Evolutionary conservation across 1,140 invertebrate species (phyloP), one percentile per base, ranked within the genome.

Genomic region (Neodiprion lecontei): DNA sequence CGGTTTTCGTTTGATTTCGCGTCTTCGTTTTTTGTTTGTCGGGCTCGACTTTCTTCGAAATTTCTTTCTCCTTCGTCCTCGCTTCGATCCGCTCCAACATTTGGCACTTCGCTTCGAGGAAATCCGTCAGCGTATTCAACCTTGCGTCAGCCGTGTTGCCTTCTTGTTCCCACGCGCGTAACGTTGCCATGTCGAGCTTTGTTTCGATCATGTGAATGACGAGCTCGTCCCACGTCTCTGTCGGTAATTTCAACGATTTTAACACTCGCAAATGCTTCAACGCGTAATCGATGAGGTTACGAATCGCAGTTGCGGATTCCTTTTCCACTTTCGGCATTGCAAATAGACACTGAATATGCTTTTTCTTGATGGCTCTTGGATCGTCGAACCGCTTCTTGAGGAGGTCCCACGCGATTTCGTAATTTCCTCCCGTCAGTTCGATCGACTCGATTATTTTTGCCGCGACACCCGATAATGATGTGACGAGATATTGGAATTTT

Each of bases 371-470:
- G 3, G 74, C 74, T 70, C 72, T 74, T 69, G 67, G 71, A 75
- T 80, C 75, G 0, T 80, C 77, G 70, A 75, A 81, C 1, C 75
- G 49, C 72, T 78, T 73, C 40, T 61, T 78, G 61, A 80, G 67
- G 8, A 81, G 69, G 0, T 78, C 40, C 79, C 79, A 81, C 1
- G 79, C 77, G 14, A 78, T 77, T 1, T 23, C 66, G 70, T 81
- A 79, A 76, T 80, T 79, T 23, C 72, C 74, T 9, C 12, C 66
- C 7, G 76, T 69, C 21, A 77, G 74, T 75, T 79, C 61, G 21
- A 80, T 72, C 23, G 77, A 73, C 48, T 75, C 66, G 53, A 78
- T 76, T 11, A 79, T 69, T 61, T 76, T 72, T 1, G 76, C 73
- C 1, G 80, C 79, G 40, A 73, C 74, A 21, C 67, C 76, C 11